Conservation (phyloP, 1,140 invertebrate genomes). For the Helicoverpa armigera region DNA sequence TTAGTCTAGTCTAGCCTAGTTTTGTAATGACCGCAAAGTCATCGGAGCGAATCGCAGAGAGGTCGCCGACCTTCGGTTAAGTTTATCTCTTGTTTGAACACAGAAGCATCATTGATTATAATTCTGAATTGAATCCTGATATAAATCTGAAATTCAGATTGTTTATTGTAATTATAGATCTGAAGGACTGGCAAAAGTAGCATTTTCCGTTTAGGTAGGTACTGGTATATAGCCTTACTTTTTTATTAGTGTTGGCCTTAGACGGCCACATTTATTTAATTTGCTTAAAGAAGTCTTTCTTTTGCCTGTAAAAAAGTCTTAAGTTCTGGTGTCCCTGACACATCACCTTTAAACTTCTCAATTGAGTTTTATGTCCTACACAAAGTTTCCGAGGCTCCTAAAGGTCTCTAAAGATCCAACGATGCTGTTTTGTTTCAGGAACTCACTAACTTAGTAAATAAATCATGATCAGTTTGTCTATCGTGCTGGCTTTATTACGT, state of each 20-base stretch:
- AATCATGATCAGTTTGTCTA: neutral
- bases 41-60: neutral
- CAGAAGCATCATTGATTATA: neutral
- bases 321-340: neutral
- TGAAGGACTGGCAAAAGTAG: no score
- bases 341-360: neutral
- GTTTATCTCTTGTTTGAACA: neutral
- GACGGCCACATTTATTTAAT: no score
- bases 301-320: no score
- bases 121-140: neutral
- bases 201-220: no score
- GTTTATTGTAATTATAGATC: no score
- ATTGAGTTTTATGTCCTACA: neutral
- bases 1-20: conserved; percentile 7
- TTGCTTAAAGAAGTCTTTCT: no score
- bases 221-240: no score
- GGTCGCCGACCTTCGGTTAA: neutral
- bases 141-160: no score
- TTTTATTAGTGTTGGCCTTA: no score
- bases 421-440: neutral
- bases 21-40: neutral
- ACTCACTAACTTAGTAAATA: neutral
- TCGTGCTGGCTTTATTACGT: neutral
- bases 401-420: neutral
- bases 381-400: neutral